Percentiles rank a stretch among this genome's conserved stretches.
Conservation (phyloP, 2,113 vertebrate species). For the Gobius niger region DNA sequence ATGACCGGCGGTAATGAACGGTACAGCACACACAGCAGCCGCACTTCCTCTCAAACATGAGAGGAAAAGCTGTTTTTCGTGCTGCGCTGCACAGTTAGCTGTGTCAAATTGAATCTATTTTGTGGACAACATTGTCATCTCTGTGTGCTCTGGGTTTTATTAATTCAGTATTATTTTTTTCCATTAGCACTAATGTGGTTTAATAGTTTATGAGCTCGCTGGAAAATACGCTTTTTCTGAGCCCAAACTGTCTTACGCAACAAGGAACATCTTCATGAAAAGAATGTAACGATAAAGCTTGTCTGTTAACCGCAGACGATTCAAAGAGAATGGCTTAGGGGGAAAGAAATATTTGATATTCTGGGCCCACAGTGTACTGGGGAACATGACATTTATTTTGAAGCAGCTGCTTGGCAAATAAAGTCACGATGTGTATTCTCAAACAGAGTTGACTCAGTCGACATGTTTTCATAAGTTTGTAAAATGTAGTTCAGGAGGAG, state of each 20-base stretch:
- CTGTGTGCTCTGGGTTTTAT: constrained; percentile 1
- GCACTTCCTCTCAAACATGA: background rate
- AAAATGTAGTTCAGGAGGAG: constrained; percentile 9
- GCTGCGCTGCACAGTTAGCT: background rate
- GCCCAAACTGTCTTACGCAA: constrained; percentile 12
- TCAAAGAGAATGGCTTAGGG: background rate
- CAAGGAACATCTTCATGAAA: constrained; percentile 22
- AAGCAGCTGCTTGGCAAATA: constrained; percentile 14
- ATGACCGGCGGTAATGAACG: too few relatives aligned
- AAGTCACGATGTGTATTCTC: constrained; percentile 24
- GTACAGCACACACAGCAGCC: background rate
- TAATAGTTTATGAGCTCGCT: constrained; percentile 33
- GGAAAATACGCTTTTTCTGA: constrained; percentile 19
- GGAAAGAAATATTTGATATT: constrained; percentile 11
- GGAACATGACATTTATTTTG: constrained; percentile 4
- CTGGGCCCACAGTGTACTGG: background rate
- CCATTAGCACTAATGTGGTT: constrained; percentile 16
- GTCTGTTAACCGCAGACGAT: constrained; percentile 20
- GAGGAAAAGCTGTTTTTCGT: background rate
- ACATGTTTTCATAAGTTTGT: constrained; percentile 8
- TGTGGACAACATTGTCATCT: constrained; percentile 17
- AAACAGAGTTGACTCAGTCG: constrained; percentile 14
- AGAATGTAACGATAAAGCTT: constrained; percentile 10
- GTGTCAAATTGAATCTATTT: constrained; percentile 3
- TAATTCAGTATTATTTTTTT: constrained; percentile 8